These are phyloP conservation scores for Oreochromis mossambicus DNA, from an alignment of 2,797 vertebrate genomes.

Conservation along the genomic window DNA sequence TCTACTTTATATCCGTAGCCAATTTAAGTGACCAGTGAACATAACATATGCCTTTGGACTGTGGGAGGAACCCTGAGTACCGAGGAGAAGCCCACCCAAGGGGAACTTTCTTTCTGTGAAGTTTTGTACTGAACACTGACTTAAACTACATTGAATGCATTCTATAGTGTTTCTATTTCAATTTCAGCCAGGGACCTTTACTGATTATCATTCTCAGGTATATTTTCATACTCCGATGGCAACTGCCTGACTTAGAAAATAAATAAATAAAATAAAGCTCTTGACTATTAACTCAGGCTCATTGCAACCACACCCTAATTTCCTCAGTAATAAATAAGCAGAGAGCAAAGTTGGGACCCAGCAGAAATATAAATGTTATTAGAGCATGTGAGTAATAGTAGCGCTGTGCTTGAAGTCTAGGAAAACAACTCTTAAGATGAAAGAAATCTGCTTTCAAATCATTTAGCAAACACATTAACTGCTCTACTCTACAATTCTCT, in stretches of 20 bases:
- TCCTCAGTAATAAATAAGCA: conserved; percentile 3
- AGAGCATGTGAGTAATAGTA: conserved; percentile 31
- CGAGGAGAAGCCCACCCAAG: background rate
- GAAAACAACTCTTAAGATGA: conserved; percentile 36
- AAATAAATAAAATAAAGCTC: background rate
- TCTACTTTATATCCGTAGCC: background rate
- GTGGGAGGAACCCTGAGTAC: background rate
- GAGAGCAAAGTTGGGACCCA: background rate
- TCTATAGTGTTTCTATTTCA: background rate
- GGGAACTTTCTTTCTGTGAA: background rate
- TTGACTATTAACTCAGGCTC: background rate
- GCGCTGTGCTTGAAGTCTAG: conserved; percentile 21
- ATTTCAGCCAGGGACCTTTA: background rate
- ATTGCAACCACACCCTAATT: background rate
- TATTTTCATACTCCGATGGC: background rate
- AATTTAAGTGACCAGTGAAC: background rate
- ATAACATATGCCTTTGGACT: background rate
- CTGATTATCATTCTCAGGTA: background rate
- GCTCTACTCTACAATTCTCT: background rate
- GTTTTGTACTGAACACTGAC: background rate
- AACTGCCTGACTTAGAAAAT: background rate
- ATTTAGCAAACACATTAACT: background rate
- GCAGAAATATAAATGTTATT: background rate
- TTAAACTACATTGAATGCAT: background rate
- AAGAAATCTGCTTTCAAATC: conserved; percentile 25